Conservation (phyloP, 2,797 vertebrate genomes). For the Propithecus deckenii region DNA sequence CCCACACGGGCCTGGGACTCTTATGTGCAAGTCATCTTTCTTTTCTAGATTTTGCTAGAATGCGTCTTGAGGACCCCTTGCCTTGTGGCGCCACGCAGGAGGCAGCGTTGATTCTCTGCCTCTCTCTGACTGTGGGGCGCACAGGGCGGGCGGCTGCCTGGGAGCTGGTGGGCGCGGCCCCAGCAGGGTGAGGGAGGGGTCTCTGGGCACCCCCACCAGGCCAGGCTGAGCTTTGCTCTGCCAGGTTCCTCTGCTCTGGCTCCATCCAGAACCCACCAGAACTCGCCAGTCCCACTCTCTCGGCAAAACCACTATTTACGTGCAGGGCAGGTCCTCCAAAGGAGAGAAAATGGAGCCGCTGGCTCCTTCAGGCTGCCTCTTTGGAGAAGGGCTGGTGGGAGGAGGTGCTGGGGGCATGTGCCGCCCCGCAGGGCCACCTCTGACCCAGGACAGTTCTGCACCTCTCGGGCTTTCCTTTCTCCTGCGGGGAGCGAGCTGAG, state of each 20-base stretch:
- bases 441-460: rapidly evolving
- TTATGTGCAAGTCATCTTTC: rapidly evolving
- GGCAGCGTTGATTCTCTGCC: rapidly evolving
- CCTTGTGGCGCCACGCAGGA: neutral
- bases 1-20: neutral
- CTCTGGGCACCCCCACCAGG: neutral
- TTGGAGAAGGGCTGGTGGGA: neutral
- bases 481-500: rapidly evolving
- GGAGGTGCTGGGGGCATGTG: rapidly evolving
- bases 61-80: neutral
- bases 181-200: rapidly evolving
- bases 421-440: too few species aligned
- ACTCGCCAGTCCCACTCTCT: neutral
- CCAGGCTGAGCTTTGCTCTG: neutral
- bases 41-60: rapidly evolving
- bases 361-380: neutral
- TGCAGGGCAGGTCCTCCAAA: neutral
- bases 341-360: neutral
- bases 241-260: neutral
- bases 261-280: neutral
- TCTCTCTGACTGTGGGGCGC: neutral
- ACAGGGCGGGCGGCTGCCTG: rapidly evolving
- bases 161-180: rapidly evolving
- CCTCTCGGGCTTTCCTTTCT: neutral
- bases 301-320: rapidly evolving